Conservation (phyloP, 1,140 invertebrate species). For the Hydropsyche tenuis region DNA sequence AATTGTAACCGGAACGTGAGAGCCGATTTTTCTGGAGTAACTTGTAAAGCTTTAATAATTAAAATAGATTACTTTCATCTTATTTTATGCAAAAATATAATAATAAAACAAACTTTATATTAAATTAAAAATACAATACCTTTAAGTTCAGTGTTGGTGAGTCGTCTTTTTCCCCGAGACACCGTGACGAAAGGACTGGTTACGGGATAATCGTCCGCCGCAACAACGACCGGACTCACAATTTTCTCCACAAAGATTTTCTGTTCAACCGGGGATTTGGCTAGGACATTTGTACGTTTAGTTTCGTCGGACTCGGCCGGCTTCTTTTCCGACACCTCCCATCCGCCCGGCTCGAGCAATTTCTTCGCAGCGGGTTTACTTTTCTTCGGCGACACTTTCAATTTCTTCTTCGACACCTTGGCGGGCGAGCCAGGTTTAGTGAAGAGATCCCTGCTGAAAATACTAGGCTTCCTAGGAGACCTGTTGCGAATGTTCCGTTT, state of each 20-base stretch:
- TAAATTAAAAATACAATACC: conserved; percentile 15
- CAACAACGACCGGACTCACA: neutral
- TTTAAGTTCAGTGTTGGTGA: conserved; percentile 50
- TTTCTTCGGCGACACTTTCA: neutral
- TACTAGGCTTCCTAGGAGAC: neutral
- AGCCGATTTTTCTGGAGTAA: conserved; percentile 59
- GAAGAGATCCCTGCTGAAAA: neutral
- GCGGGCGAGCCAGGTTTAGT: neutral
- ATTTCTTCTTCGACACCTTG: neutral
- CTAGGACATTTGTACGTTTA: neutral
- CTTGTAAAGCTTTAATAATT: neutral
- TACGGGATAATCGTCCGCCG: neutral
- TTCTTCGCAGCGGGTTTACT: neutral
- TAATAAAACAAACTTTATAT: neutral
- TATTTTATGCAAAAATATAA: conserved; percentile 51
- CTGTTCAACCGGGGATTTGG: neutral
- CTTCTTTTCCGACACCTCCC: neutral
- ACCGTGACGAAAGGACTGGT: conserved; percentile 55
- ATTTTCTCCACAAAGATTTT: neutral
- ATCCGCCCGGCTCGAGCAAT: neutral
- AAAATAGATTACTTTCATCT: conserved; percentile 11
- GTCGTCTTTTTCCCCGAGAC: conserved; percentile 59
- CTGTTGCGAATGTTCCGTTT: neutral
- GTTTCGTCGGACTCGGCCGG: neutral
- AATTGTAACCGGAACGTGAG: conserved; percentile 64